Evolutionary conservation across 2,797 vertebrate species (phyloP), one percentile per base, ranked within the genome.

Genomic region (Danio aesculapii): DNA sequence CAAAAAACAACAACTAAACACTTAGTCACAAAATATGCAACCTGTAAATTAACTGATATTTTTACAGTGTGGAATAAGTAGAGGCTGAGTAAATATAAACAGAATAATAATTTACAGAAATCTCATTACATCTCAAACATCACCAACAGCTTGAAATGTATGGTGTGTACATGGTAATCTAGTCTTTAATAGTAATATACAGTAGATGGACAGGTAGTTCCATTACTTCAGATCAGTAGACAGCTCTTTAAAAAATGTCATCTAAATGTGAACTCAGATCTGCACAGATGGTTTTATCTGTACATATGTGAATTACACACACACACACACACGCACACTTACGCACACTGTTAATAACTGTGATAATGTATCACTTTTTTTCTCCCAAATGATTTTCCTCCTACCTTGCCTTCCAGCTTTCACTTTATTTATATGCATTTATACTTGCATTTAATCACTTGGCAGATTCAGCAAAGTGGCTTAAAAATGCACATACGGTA

Each of bases 341-440:
- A 30, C 30, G 3, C 30, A 30, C 30, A 30, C 30, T 43, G 30
- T 75, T 75, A 63, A 75, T 75, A 14, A 62, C 73, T 9, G 11
- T 53, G 30, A 75, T 64, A 19, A 44, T 44, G 16, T 64, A 64
- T 52, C 8, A 17, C 9, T 46, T 67, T 67, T 75, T 13, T 66
- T 41, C 5, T 59, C 8, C 19, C 13, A 1, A 41, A 6, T 17
- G 47, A 46, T 63, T 11, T 62, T 30, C 58, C 21, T 63, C 8
- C 8, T 39, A 68, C 19, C 21, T 63, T 74, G 49, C 64, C 39
- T 30, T 16, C n/a, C 30, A 16, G 39, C 10, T 76, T 68, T 39
- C 7, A 67, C 16, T 14, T 11, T 9, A 21, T 50, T 52, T 64
- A 75, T 68, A 67, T 68, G 21, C 52, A 77, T 77, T 77, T 30